Conservation (phyloP, 2,888 invertebrate genomes). For the Pheosia tremula region DNA sequence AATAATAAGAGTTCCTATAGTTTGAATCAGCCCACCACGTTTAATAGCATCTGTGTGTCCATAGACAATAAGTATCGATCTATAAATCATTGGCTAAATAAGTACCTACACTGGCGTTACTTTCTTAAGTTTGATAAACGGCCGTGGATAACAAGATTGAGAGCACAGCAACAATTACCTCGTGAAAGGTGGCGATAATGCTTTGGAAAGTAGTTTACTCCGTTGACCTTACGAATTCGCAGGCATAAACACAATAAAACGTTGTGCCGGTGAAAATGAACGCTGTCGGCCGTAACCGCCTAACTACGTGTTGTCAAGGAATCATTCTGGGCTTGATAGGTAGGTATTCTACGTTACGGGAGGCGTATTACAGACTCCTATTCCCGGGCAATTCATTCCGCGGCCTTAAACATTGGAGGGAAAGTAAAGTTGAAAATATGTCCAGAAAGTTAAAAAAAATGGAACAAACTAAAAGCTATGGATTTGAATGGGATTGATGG, state of each 20-base stretch:
- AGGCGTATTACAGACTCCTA: too few species aligned
- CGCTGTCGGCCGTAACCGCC: conserved; percentile 37
- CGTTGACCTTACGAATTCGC: conserved; percentile 66
- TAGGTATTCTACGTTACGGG: too few species aligned
- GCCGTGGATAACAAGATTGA: conserved; percentile 64
- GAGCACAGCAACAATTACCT: conserved; percentile 68
- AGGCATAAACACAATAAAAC: conserved; percentile 37
- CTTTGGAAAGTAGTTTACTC: conserved; percentile 72
- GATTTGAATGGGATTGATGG: too few species aligned
- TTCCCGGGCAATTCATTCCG: too few species aligned
- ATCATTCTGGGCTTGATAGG: conserved; percentile 12
- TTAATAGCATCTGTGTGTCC: neutral
- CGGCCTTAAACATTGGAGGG: too few species aligned
- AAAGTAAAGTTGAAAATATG: too few species aligned
- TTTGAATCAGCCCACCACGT: too few species aligned
- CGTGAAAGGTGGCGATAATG: conserved; percentile 71
- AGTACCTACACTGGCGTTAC: conserved; percentile 13
- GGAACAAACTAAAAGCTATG: too few species aligned
- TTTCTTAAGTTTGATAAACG: conserved; percentile 47
- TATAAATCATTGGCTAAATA: conserved; percentile 17
- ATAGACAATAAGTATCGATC: neutral
- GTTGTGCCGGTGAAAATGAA: conserved; percentile 43
- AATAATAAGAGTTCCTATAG: too few species aligned
- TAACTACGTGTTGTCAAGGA: conserved; percentile 10
- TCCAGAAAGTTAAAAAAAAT: too few species aligned